Conservation (phyloP, 2,113 vertebrate species). For the Cisticola juncidis region DNA sequence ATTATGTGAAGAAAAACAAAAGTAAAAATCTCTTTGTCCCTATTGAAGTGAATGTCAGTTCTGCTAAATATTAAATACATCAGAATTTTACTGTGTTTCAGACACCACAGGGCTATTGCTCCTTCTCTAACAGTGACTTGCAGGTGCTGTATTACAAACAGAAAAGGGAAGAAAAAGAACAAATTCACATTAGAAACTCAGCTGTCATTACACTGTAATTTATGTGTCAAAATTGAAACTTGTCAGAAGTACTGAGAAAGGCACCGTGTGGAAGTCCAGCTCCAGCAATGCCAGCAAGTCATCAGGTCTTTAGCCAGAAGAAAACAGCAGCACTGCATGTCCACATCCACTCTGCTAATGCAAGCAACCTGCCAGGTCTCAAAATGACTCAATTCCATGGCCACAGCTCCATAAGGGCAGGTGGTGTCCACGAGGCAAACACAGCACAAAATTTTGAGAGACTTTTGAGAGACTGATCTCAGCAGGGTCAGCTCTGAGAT, state of each 20-base stretch:
- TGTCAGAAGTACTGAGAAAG: not conserved
- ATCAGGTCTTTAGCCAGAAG: not conserved
- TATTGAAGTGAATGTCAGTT: not conserved
- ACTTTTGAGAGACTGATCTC: not conserved
- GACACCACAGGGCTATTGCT: not conserved
- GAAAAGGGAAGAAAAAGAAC: not conserved
- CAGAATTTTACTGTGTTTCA: not conserved
- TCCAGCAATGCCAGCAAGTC: not conserved
- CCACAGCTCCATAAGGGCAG: not conserved
- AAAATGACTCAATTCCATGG: not conserved
- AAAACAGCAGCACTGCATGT: not conserved
- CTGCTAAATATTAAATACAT: not conserved
- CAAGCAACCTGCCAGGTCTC: slow-evolving; percentile 18
- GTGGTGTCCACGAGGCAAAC: not conserved
- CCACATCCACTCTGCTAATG: slow-evolving; percentile 9
- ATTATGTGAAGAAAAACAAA: not conserved
- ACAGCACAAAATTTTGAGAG: not conserved
- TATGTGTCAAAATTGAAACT: not conserved
- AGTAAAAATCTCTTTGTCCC: not conserved
- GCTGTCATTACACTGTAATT: not conserved
- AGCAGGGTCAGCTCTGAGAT: not conserved
- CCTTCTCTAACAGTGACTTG: not conserved
- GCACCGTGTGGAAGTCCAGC: not conserved
- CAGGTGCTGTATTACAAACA: not conserved
- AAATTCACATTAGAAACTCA: not conserved